Base-by-base conservation (phyloP, 2,797 vertebrate genomes). In the Meda fulgida region DNA sequence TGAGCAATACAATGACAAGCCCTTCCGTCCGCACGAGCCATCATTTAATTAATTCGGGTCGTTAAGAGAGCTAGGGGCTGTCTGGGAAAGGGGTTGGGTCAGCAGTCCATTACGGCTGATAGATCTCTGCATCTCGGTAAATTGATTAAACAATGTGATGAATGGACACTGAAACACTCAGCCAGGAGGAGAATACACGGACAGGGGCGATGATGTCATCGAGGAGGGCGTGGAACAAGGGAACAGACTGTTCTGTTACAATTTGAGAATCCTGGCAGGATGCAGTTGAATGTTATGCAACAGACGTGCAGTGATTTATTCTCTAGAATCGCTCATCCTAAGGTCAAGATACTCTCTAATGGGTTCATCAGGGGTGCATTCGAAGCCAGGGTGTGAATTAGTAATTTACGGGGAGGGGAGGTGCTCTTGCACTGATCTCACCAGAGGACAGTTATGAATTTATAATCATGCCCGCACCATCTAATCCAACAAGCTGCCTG, bases 71-170 rank as follows among this genome's bases (percentile, higher is more conserved):
- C 46, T 48, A 48, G 46, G 31, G 60, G 60, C 29, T 55, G 63
- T 77, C 82, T 84, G 82, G 38, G 40, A 66, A 83, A 83, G 60
- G 46, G 71, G 60, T 55, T 75, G 60, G 82, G 82, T 84, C 72
- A 69, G 82, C 82, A 84, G 72, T 84, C 63, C 72, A 84, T 77
- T 84, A 69, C 63, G 21, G 46, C n/a, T 55, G 82, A 84, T 84
- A 53, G 82, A 77, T 84, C 55, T 77, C 63, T 77, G 73, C 82
- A 77, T 77, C 72, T 77, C 46, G 0, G 34, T 29, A 66, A 77
- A 77, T 84, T 69, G 72, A 84, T 69, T 84, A 77, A 84, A 84
- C n/a, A 14, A 58, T 14, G 19, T 76, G 82, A 84, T 84, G 73
- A 77, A 55, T 77, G 40, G 66, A 70, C 66, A 81, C 14, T 9